Base-by-base conservation (phyloP, 2,113 vertebrate genomes). In the Ammodramus savannarum region DNA sequence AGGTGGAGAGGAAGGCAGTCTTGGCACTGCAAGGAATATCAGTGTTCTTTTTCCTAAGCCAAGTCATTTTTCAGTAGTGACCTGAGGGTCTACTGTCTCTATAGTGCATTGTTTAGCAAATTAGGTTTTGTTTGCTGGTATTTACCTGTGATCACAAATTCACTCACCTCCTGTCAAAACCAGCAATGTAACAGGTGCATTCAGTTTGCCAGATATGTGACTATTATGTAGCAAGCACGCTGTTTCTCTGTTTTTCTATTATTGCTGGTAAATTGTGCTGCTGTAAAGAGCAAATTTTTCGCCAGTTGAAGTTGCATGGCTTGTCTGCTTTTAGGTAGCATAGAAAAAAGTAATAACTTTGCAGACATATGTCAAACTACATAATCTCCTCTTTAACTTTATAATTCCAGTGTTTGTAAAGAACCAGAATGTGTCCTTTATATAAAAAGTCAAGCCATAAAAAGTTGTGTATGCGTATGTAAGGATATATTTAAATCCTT, bases 141-240 rank as follows among this genome's bases (percentile, higher is more conserved):
- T 92, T 96, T 95, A 78, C 81, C 74, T 84, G 62, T 79, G 65
- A 91, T 93, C 93, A 66, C 86, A 69, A 87, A 49, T 90, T 71
- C 29, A 73, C 82, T 95, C 69, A 71, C 61, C 83, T 96, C 63
- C 81, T 96, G 79, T 96, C 93, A 96, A 88, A 86, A 76, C 68
- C 65, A 75, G n/a, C 55, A 31, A 23, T 29, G 29, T 96, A 82
- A 72, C 83, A 75, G 84, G 75, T 93, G 44, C 65, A 29, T 94
- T 92, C 93, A 61, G 63, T 88, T 88, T 90, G 77, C 84, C 81
- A 89, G 49, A 32, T 90, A 73, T 73, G 78, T 75, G 91, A 90
- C 62, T 91, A 25, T 75, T 71, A 21, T 5, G 23, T 68, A 88
- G 38, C 38, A 93, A 93, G 43, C 61, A 72, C 51, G 67, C 52